Base-by-base conservation (phyloP, 2,888 invertebrate genomes). In the Drosophila nr. fundita region DNA sequence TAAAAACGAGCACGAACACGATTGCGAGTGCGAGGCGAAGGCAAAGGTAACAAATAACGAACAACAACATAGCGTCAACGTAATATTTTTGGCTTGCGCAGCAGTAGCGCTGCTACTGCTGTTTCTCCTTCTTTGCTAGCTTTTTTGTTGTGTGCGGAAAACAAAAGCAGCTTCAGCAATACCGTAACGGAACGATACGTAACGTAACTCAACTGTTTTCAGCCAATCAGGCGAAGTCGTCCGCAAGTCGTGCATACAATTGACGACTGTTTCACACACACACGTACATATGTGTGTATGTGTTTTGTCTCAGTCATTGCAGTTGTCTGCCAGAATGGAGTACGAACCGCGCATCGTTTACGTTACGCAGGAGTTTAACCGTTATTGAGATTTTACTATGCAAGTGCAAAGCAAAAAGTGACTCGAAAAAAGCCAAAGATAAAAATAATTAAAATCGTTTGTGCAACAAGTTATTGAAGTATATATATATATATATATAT, bases 1-100 rank as follows among this genome's bases (percentile, higher is more conserved):
- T 82, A 70, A 68, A 78, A 66, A 32, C 52, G 32, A 66, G 40
- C 42, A 50, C 62, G 53, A 68, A 49, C 15, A 48, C 66, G 29
- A 50, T 24, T 45, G 30, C 42, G 52, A 67, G 24, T 48, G 45
- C 48, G 34, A 62, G 18, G 45, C 52, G 11, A 40, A 54, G 40
- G 53, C 15, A 65, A 69, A 77, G 55, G 68, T 80, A 74, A 38
- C 48, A 50, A 36, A 27, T 18, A 49, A 27, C 45, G 27, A 27
- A 49, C 8, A 49, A 18, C 18, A 45, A 45, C 11, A 21, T 13
- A 49, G 27, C 24, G 6, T 6, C 15, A 27, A 49, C 18, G 49
- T 49, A 27, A 27, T 61, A 36, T 62, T 71, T 62, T 62, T 52
- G n/a, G 24, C 42, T 58, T 45, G 21, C 45, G 21, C 21, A 45